Base-by-base conservation (phyloP, 2,113 vertebrate genomes). In the Megaptera novaeangliae region DNA sequence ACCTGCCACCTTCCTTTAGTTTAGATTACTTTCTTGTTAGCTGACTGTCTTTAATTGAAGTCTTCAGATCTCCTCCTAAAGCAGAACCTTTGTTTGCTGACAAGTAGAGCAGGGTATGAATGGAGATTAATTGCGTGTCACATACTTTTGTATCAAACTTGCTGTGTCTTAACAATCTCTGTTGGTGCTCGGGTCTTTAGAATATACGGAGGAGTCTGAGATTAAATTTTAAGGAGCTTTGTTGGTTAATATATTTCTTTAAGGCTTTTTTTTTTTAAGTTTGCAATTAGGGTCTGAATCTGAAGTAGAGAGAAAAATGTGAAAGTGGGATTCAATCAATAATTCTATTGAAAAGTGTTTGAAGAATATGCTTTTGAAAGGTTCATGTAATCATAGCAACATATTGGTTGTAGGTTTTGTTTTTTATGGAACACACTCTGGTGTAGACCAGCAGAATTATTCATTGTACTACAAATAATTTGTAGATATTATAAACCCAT, bases 41-140 rank as follows among this genome's bases (percentile, higher is more conserved):
- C 98, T 97, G 98, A 94, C 98, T 98, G 87, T 78, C 98, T 98
- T 99, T 98, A 99, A 99, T 98, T 98, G 99, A 98, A 98, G 98
- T 97, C 97, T 98, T 99, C 98, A 98, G 98, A 98, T 99, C 98
- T 97, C 96, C 97, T 98, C 96, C 97, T 95, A 98, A 97, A 97
- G 97, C 97, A 89, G 97, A 97, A 97, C 97, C 98, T 98, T 98
- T 98, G 96, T 97, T 96, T 96, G 98, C 98, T 99, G 98, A 98
- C 99, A 98, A 94, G 97, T 82, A 95, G 93, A 98, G 97, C 98
- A 97, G 98, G 97, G 96, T 96, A 97, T 98, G 98, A 98, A 99
- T 99, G 98, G 98, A 99, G 98, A 99, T 99, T 99, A 99, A 99
- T 99, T 97, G 98, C 93, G 14, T 98, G 98, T 98, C 98, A 98